These are phyloP conservation scores for Agrochola circellaris DNA, from an alignment of 2,888 invertebrate species.

Conservation along the genomic window DNA sequence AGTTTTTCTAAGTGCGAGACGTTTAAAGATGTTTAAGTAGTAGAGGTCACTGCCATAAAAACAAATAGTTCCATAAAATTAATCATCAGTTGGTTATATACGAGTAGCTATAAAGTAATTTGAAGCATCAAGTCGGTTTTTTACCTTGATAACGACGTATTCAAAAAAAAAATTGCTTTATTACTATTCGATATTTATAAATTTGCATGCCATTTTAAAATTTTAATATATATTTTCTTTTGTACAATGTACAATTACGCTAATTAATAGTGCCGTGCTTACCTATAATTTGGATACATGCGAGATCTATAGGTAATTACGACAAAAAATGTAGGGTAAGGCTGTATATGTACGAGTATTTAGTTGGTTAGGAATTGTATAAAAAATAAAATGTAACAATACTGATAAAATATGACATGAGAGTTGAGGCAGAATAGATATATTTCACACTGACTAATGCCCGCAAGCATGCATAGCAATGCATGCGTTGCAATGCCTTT, in stretches of 20 bases:
- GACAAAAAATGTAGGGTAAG: not conserved
- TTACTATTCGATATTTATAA: not conserved
- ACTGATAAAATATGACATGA: not conserved
- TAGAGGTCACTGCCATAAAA: not conserved
- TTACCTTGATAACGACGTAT: not conserved
- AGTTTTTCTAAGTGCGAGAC: constrained; percentile 28
- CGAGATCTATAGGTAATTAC: not conserved
- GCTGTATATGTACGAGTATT: no score
- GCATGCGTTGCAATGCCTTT: no score
- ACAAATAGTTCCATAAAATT: not conserved
- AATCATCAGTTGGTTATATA: no score
- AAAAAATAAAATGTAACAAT: not conserved
- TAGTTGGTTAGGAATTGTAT: not conserved
- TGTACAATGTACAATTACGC: not conserved
- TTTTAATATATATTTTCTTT: not conserved
- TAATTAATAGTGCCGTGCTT: not conserved
- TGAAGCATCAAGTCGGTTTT: not conserved
- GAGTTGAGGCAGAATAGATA: constrained; percentile 1
- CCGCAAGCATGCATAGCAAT: no score
- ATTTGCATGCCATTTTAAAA: not conserved
- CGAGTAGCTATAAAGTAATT: not conserved
- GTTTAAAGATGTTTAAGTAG: constrained; percentile 21
- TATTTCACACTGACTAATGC: not conserved
- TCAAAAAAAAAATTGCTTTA: not conserved
- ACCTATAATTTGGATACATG: no score